Evolutionary conservation across 2,888 invertebrate genomes (phyloP).

Genomic region (Dryocosmus kuriphilus): DNA sequence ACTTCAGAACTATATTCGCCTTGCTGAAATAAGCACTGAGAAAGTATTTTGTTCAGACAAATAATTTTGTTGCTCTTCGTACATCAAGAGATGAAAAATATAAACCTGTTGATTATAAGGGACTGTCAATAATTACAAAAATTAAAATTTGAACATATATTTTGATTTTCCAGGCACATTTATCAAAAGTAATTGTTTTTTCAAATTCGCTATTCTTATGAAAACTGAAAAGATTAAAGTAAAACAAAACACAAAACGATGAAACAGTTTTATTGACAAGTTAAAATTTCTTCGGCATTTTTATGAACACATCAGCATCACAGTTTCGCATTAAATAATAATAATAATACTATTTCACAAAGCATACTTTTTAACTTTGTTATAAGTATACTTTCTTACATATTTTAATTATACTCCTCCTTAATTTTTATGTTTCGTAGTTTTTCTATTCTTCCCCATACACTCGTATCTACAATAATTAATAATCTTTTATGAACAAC

Average conservation of each 20-base stretch:
- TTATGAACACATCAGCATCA: conserved; percentile 15
- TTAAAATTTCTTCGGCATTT: conserved; percentile 10
- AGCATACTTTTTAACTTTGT: not conserved
- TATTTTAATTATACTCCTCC: not conserved
- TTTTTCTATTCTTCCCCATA: not conserved
- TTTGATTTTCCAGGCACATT: not conserved
- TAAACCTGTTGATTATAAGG: too few relatives aligned
- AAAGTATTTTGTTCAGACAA: too few relatives aligned
- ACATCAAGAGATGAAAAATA: too few relatives aligned
- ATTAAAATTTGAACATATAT: not conserved
- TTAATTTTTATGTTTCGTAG: not conserved
- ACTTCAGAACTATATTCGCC: too few relatives aligned
- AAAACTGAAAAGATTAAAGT: not conserved
- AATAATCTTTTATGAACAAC: not conserved
- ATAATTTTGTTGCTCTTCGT: too few relatives aligned
- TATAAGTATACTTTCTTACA: not conserved
- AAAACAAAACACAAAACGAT: not conserved
- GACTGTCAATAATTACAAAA: too few relatives aligned
- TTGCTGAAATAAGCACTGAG: too few relatives aligned
- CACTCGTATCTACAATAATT: not conserved
- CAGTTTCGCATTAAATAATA: conserved; percentile 18
- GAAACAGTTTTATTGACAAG: conserved; percentile 6
- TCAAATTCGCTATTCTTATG: not conserved
- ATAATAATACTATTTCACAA: not conserved
- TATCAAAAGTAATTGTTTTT: not conserved